Base-by-base conservation (phyloP, 2,888 invertebrate genomes). In the Melangyna quadrimaculata region DNA sequence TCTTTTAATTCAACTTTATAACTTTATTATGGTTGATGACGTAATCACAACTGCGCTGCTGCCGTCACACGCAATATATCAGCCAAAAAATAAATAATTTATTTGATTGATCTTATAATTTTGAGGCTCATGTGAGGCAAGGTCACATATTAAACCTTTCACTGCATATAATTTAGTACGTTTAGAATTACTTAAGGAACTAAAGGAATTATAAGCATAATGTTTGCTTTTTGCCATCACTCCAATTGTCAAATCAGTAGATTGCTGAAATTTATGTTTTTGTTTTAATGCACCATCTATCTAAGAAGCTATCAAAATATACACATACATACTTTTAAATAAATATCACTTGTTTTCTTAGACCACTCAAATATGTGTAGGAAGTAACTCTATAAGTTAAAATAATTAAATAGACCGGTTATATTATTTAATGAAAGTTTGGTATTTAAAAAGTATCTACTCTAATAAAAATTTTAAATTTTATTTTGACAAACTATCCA, bases 101-200 rank as follows among this genome's bases (percentile, higher is more conserved):
- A 67, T 75, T 67, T 80, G 75, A 84, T 75, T 69, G 65, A 75
- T 84, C 67, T 75, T 75, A 3, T 69, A 59, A 80, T 80, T n/a
- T n/a, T 71, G 75, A 45, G 65, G 53, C 51, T 70, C 70, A 70
- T 32, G 35, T 80, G 61, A 72, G 43, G 27, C 84, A 84, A 77
- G 84, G 80, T 72, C 55, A 57, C 17, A 27, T 45, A 24, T 27
- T 37, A 29, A 40, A 63, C 84, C 67, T 63, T 75, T 80, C 75
- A 29, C 79, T 75, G 57, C 9, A 19, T n/a, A 17, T 24, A 8
- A 37, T 48, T 37, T 3, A 55, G 10, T 55, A 29, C 9, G 7
- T 37, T 27, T 8, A 22, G 29, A 40, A 55, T 27, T 59, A 12
- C 37, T 73, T 55, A 67, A 10, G 0, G 14, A 37, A 4, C 14